phyloP scores from a whole-genome alignment of 2,113 vertebrate species.

The Lasiurus cinereus region DNA sequence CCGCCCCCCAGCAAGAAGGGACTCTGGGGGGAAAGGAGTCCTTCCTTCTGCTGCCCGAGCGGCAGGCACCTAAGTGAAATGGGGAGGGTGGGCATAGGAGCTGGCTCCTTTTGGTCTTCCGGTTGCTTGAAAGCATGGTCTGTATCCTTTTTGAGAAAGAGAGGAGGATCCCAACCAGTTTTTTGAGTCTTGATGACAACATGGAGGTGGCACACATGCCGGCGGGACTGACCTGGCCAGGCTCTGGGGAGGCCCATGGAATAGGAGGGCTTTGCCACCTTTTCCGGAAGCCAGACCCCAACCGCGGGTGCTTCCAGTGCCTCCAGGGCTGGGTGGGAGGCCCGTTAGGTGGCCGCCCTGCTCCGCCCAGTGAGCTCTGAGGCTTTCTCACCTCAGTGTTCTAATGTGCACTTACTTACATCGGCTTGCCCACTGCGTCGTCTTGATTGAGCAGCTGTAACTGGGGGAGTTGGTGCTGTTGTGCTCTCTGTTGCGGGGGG shows the following conservation, averaged over 20 bases:
- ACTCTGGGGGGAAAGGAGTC: neutral
- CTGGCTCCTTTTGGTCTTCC: neutral
- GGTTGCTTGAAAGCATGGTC: neutral
- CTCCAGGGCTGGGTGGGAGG: conserved; percentile 51
- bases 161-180: neutral
- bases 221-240: neutral
- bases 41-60: neutral
- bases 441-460: neutral
- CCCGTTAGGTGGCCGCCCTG: neutral
- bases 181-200: neutral
- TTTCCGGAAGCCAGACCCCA: neutral
- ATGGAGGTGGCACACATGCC: neutral
- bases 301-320: neutral
- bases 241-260: neutral
- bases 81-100: neutral
- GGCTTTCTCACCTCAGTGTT: neutral
- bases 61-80: neutral
- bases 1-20: neutral
- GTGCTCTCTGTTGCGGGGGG: neutral
- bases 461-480: neutral
- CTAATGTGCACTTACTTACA: neutral
- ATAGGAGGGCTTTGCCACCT: neutral
- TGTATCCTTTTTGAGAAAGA: neutral
- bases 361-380: neutral
- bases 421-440: neutral